Evolutionary conservation across 2,888 invertebrate genomes (phyloP).

Genomic region (Dryadula phaetusa): DNA sequence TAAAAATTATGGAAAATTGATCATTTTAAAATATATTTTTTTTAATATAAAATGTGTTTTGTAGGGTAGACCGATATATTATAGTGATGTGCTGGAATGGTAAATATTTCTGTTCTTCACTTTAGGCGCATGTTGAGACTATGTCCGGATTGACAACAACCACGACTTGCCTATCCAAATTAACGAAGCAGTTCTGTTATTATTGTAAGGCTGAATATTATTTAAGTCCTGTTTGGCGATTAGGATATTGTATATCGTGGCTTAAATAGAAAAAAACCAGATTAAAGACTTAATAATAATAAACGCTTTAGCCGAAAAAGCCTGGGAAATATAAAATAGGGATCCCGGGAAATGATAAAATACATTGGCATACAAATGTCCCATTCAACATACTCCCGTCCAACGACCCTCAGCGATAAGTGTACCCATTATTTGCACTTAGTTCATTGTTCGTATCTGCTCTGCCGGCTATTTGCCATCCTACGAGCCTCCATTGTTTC

Average conservation of each 20-base stretch:
- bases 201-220: too few relatives aligned
- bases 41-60: neutral
- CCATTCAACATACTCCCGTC: conserved; percentile 29
- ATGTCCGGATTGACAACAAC: too few relatives aligned
- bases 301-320: too few relatives aligned
- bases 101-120: neutral
- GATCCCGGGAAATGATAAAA: conserved; percentile 15
- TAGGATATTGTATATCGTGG: neutral
- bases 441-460: conserved; percentile 61
- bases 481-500: conserved; percentile 38
- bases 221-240: too few relatives aligned
- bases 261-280: neutral
- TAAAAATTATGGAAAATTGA: neutral
- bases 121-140: neutral
- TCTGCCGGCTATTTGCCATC: conserved; percentile 57
- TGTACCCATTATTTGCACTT: conserved; percentile 66
- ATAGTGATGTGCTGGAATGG: neutral
- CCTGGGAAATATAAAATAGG: neutral
- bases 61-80: neutral
- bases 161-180: too few relatives aligned
- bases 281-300: neutral
- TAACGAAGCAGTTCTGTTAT: too few relatives aligned
- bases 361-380: conserved; percentile 20
- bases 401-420: conserved; percentile 45
- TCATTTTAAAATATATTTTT: neutral